A percentile compares a stretch with the other conserved stretches of the same genome.
phyloP scores from a whole-genome alignment of 2,888 invertebrate genomes.

The Drosophila maculinotata region DNA sequence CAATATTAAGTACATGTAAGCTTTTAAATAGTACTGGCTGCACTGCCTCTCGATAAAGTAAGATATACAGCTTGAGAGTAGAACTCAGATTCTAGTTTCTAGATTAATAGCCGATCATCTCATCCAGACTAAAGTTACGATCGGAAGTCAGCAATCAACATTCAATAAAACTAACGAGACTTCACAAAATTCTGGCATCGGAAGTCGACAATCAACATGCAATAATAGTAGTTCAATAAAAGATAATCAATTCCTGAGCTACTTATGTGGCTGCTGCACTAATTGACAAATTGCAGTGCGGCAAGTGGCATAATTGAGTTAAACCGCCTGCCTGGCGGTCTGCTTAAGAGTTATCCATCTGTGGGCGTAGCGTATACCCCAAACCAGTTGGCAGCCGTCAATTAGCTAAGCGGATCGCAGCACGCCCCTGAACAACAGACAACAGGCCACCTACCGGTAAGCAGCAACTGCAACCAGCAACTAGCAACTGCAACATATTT shows the following conservation, averaged over 20 bases:
- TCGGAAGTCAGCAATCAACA: neutral
- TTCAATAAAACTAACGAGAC: neutral
- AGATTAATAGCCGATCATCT: neutral
- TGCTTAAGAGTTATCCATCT: slow-evolving; percentile 71
- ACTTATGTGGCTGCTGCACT: slow-evolving; percentile 43
- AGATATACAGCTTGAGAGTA: too few relatives aligned
- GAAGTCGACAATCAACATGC: slow-evolving; percentile 25
- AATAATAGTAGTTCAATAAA: slow-evolving; percentile 8
- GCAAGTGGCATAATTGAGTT: slow-evolving; percentile 77
- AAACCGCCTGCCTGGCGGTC: slow-evolving; percentile 29
- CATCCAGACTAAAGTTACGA: neutral
- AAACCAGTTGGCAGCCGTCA: slow-evolving; percentile 77
- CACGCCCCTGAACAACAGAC: slow-evolving; percentile 63
- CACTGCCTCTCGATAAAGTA: too few relatives aligned
- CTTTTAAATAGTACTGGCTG: too few relatives aligned
- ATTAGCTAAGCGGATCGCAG: slow-evolving; percentile 78
- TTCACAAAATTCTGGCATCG: neutral
- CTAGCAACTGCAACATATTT: slow-evolving; percentile 52
- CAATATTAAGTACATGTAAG: too few relatives aligned
- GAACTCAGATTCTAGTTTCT: neutral
- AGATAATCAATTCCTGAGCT: slow-evolving; percentile 32
- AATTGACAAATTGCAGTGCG: slow-evolving; percentile 79
- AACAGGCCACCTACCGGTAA: slow-evolving; percentile 9
- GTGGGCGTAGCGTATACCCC: slow-evolving; percentile 61
- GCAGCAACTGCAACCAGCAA: slow-evolving; percentile 12